Base-by-base conservation (phyloP, 2,113 vertebrate species). In the Penelope pileata region DNA sequence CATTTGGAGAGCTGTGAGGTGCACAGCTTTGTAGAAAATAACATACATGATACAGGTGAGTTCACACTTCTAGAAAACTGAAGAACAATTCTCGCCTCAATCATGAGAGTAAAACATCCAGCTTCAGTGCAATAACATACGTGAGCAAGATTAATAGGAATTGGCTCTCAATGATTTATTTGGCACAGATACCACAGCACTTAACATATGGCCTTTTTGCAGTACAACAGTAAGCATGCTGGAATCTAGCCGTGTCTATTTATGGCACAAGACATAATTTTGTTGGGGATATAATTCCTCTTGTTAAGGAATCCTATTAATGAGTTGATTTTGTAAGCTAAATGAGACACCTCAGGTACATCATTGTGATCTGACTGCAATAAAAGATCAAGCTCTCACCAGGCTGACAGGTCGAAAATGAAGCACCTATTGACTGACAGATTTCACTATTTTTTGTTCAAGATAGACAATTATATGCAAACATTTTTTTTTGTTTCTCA, bases 371-470 rank as follows among this genome's bases (percentile, higher is more conserved):
- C 50, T 80, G 59, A 78, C 47, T 67, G 50, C n/a, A 90, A 67
- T 63, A 83, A 93, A 97, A 94, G 87, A 88, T 84, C 87, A 82
- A 92, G 66, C 50, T 78, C 47, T 85, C 60, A 50, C 32, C 21
- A 50, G 10, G 5, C 14, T 90, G 85, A 88, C 6, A 3, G 54
- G n/a, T 78, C 81, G 72, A 94, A 93, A 94, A 80, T 67, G 62
- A 85, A 81, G 59, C 72, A 90, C 50, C 38, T 81, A 88, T 56
- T 90, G 87, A 93, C 68, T 79, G 67, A 77, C 47, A 88, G 34
- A 78, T 76, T 91, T 96, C 60, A 85, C 40, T 83, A 53, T 7
- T 58, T 87, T 94, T 93, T 90, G 13, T 86, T 91, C 36, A 38
- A 91, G 72, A 67, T 13, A 50, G 81, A 50, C 10, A 83, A 54